Evolutionary conservation across 2,113 vertebrate species (phyloP), one percentile per base, ranked within the genome.

Genomic region (Chauna torquata): DNA sequence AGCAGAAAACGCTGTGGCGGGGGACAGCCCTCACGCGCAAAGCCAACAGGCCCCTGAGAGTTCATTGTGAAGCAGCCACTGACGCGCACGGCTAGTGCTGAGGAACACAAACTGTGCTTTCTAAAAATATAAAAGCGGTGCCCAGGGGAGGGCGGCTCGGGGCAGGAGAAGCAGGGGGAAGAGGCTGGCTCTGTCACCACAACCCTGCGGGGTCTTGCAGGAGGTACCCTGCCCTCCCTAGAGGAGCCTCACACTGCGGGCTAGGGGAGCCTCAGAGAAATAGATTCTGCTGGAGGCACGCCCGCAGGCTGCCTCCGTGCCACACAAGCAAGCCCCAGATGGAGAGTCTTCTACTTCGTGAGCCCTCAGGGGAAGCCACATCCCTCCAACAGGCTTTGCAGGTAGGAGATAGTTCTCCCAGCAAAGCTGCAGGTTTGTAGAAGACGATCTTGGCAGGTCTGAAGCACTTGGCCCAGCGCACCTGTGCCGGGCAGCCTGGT

Each of bases 1-100:
- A 50, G 49, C 2, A 0, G 61, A 68, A 86, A 90, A 62, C 38
- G 19, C 65, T 38, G 40, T 72, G 1, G 0, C 30, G 25, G 72
- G n/a, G 52, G 59, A 17, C 0, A 0, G 79, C 62, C 45, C 85
- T 90, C 16, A 18, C 66, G 71, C 80, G 76, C 4, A 24, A 77
- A 93, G 66, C 61, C 42, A 77, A 40, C 2, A 2, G 83, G 88
- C 38, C 85, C 61, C 50, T 14, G 76, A 88, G 88, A 83, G 72
- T 47, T 86, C 90, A 27, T 64, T 96, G 88, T 92, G 93, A 65
- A 32, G 94, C 2, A 40, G 82, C 68, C 88, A 79, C 88, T 92
- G 95, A 75, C 2, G 1, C 75, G 79, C 82, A 90, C 44, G 70
- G 70, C 45, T 19, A 65, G 69, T 2, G 0, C 44, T 85, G 87